Base-by-base conservation (phyloP, 2,113 vertebrate species). In the Calypte anna region DNA sequence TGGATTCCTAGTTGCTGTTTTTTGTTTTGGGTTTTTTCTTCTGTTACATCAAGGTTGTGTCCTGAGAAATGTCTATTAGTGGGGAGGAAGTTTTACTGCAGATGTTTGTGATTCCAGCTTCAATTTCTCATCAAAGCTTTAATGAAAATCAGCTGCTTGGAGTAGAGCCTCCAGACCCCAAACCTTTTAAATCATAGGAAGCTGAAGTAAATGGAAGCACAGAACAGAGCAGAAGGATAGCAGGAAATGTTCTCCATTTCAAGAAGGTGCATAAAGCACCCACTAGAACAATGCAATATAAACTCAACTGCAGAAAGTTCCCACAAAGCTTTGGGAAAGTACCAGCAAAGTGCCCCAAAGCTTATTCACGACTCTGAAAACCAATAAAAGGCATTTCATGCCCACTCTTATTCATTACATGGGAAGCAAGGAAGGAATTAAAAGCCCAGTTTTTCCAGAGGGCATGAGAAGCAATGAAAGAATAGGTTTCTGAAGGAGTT, bases 111-210 rank as follows among this genome's bases (percentile, higher is more conserved):
- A 97, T 98, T 98, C 97, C 94, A 97, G 93, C 96, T 98, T 96
- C 93, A 97, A 96, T 97, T 97, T 98, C 97, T 97, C 98, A 98
- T 97, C 98, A 97, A 97, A 96, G 86, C 74, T 95, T 92, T 98
- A 98, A 98, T 98, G 97, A 97, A 98, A 97, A 97, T 98, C 97
- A 98, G 95, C 97, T 98, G 97, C 96, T 93, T 96, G 94, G 90
- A 94, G 63, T 82, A 89, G 51, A 3, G 82, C 90, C 40, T 7
- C 87, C 93, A 95, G 66, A 86, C 69, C 63, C 89, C 38, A 96
- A 92, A 94, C 62, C 66, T 96, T 95, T 97, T 94, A 96, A 95
- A 82, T 93, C 92, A 72, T 92, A 94, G 96, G 95, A 97, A 97
- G 94, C 64, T 96, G 72, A 72, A 94, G 81, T 15, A 88, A 96